phyloP scores from a whole-genome alignment of 2,888 invertebrate species.

The Sarcophaga subvicina region DNA sequence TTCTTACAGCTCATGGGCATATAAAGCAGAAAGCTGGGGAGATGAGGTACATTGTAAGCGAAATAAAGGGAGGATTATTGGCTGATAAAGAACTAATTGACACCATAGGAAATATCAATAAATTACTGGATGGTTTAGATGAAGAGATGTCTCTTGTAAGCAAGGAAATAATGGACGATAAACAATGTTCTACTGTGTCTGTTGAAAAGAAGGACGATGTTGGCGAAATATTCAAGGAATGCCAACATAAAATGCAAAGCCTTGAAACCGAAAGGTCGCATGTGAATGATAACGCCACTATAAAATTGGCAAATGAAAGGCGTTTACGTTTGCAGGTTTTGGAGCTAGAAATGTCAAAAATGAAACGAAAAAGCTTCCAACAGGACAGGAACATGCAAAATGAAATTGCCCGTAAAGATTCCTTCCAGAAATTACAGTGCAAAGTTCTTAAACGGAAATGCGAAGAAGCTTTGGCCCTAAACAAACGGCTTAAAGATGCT shows the following conservation, averaged over 20 bases:
- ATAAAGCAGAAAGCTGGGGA: slow-evolving; percentile 84
- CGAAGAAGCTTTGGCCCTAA: slow-evolving; percentile 93
- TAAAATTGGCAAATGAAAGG: slow-evolving; percentile 88
- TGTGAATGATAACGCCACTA: slow-evolving; percentile 84
- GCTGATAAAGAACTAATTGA: slow-evolving; percentile 71
- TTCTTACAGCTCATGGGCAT: slow-evolving; percentile 86
- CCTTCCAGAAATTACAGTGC: slow-evolving; percentile 90
- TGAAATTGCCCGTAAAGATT: slow-evolving; percentile 91
- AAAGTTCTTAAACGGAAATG: slow-evolving; percentile 93
- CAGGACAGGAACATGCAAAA: slow-evolving; percentile 89
- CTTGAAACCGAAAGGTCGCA: slow-evolving; percentile 89
- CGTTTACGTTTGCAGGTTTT: slow-evolving; percentile 89
- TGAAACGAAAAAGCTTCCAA: slow-evolving; percentile 88
- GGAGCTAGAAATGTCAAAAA: slow-evolving; percentile 88
- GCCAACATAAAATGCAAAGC: slow-evolving; percentile 86
- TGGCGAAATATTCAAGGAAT: slow-evolving; percentile 85
- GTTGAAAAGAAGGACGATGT: slow-evolving; percentile 78
- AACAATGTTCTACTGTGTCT: slow-evolving; percentile 68
- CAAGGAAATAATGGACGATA: slow-evolving; percentile 74
- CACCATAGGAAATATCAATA: slow-evolving; percentile 71
- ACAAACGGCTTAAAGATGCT: slow-evolving; percentile 85
- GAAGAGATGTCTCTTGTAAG: slow-evolving; percentile 75
- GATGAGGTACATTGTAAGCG: slow-evolving; percentile 84
- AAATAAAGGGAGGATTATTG: slow-evolving; percentile 78
- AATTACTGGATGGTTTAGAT: slow-evolving; percentile 74